A percentile compares a stretch with the other conserved stretches of the same genome.
Evolutionary conservation across 2,888 invertebrate species (phyloP).

Genomic region (Drosophila yooni): DNA sequence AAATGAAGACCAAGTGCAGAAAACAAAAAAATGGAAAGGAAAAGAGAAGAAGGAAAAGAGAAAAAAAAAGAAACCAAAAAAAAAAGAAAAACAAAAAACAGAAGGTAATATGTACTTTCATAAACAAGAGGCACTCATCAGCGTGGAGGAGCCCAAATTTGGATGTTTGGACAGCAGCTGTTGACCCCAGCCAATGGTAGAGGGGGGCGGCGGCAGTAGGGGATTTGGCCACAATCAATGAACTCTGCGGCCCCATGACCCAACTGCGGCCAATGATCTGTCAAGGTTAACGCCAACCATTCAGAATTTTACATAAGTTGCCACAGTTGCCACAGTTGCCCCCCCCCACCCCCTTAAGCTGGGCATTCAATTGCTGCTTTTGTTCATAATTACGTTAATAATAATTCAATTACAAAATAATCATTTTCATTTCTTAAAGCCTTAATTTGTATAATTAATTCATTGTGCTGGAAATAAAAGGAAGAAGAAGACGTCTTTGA

Average conservation of each 20-base stretch:
- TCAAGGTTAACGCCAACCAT: conserved; percentile 24
- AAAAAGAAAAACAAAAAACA: neutral
- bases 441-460: neutral
- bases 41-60: neutral
- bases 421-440: neutral
- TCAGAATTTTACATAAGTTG: neutral
- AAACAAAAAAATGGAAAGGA: neutral
- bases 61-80: neutral
- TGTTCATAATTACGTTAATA: neutral
- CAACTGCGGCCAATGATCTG: conserved; percentile 24
- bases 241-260: conserved; percentile 27
- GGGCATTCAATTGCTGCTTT: neutral
- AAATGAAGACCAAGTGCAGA: conserved; percentile 2
- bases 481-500: neutral
- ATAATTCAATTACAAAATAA: neutral
- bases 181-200: conserved; percentile 8
- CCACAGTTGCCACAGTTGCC: neutral
- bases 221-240: conserved; percentile 23
- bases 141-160: conserved; percentile 26
- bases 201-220: neutral
- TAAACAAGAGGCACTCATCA: conserved; percentile 15
- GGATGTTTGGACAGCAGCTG: conserved; percentile 30
- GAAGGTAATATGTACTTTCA: conserved; percentile 28
- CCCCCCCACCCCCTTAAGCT: neutral
- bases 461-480: too few species aligned